Base-by-base conservation (phyloP, 2,888 invertebrate genomes). In the Nomada fabriciana region DNA sequence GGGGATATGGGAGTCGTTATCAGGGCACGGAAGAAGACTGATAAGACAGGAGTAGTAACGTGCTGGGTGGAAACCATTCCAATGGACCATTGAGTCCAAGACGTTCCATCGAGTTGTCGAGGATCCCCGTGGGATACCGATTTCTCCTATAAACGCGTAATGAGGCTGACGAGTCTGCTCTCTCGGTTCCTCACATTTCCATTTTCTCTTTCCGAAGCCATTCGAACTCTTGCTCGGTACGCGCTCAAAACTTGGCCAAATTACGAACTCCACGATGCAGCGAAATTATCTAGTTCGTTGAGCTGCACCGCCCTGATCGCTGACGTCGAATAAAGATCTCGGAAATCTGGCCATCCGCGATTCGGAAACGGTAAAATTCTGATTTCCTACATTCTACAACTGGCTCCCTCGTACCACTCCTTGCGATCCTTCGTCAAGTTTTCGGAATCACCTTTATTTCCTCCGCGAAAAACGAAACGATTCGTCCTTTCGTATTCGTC, bases 21-120 rank as follows among this genome's bases (percentile, higher is more conserved):
- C 71, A 36, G 64, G 74, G 76, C 52, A 29, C 68, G 73, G 71
- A 77, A 76, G 73, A 67, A 69, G 78, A 68, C 83, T 79, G 87
- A 88, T 88, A 88, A 88, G 85, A 88, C 88, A 84, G 80, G 88
- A 85, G 80, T 86, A 80, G 80, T 72, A 83, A 85, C 76, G 75
- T 50, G 69, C 78, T 25, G 57, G 65, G 71, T 76, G 64, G 72
- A 69, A 85, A 76, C 53, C 75, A 59, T 86, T 86, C 70, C 74
- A 65, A 88, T 80, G 86, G 86, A 68, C 81, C 80, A 88, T 88
- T 77, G 80, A 86, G 75, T 52, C 80, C 74, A 79, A 88, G 87
- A 88, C 83, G 88, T 83, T 80, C 85, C 82, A 78, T 83, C 76
- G 73, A 73, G 74, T 68, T 59, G 47, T 70, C 65, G 64, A 61